Conservation (phyloP, 92 coral and sea anemone genomes). For the Anthopleura xanthogrammica region DNA sequence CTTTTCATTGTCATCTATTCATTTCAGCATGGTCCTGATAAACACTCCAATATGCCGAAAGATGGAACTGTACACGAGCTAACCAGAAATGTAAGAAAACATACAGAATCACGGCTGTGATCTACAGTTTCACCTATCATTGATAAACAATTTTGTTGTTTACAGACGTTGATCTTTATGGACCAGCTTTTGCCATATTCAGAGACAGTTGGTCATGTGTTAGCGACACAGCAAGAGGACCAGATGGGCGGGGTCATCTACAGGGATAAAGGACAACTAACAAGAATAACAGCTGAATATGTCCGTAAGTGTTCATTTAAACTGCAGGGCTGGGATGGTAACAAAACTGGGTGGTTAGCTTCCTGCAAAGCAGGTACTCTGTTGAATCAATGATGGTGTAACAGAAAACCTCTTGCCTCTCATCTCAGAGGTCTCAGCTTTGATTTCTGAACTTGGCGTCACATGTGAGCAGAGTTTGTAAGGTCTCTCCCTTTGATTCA, state of each 20-base stretch:
- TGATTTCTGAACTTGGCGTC: too few relatives aligned
- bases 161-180: constrained; percentile 88
- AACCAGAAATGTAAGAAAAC: constrained; percentile 86
- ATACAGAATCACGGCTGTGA: not conserved
- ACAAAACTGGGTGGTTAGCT: too few relatives aligned
- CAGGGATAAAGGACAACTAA: constrained; percentile 77
- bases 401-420: too few relatives aligned
- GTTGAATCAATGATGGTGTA: too few relatives aligned
- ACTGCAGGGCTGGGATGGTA: too few relatives aligned
- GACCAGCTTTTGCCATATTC: constrained; percentile 89
- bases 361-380: too few relatives aligned
- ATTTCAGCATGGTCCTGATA: constrained; percentile 90
- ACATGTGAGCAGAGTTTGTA: too few relatives aligned
- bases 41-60: constrained; percentile 97
- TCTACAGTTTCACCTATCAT: not conserved
- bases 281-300: constrained; percentile 79
- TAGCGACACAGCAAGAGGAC: constrained; percentile 91
- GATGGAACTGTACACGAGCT: constrained; percentile 98
- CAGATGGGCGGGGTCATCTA: constrained; percentile 71
- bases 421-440: too few relatives aligned
- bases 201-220: constrained; percentile 91
- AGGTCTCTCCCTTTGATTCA: too few relatives aligned
- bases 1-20: not conserved
- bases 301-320: constrained; percentile 66
- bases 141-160: not conserved